Conservation (phyloP, 2,113 vertebrate genomes). For the Dromaius novaehollandiae region DNA sequence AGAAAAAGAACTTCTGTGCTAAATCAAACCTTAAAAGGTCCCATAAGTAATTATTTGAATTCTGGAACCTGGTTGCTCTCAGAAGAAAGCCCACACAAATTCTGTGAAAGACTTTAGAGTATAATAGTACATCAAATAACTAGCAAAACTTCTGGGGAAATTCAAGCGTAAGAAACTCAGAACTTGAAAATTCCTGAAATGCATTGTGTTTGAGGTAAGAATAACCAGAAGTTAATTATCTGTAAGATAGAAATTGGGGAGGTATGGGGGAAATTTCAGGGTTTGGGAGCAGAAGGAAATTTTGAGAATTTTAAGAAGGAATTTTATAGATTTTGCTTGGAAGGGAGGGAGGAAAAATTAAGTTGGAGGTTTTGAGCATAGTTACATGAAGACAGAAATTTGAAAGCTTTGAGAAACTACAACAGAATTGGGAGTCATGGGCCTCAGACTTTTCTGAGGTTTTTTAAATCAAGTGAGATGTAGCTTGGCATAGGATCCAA, state of each 20-base stretch:
- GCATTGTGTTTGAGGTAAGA: background rate
- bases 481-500: background rate
- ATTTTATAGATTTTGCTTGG: background rate
- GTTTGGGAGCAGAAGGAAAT: background rate
- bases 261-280: background rate
- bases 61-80: background rate
- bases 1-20: background rate
- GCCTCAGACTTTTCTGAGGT: background rate
- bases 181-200: background rate
- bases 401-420: background rate
- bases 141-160: background rate
- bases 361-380: background rate
- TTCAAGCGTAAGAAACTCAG: background rate
- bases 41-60: rapidly evolving
- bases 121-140: background rate
- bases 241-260: background rate
- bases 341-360: rapidly evolving
- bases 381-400: background rate
- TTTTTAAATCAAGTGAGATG: background rate
- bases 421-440: background rate
- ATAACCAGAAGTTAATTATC: background rate
- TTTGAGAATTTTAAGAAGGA: background rate
- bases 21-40: background rate
- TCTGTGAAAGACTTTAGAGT: background rate
- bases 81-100: background rate